These are phyloP conservation scores for Microcebus lehilahytsara DNA, from an alignment of 2,113 vertebrate genomes.

Conservation along the genomic window DNA sequence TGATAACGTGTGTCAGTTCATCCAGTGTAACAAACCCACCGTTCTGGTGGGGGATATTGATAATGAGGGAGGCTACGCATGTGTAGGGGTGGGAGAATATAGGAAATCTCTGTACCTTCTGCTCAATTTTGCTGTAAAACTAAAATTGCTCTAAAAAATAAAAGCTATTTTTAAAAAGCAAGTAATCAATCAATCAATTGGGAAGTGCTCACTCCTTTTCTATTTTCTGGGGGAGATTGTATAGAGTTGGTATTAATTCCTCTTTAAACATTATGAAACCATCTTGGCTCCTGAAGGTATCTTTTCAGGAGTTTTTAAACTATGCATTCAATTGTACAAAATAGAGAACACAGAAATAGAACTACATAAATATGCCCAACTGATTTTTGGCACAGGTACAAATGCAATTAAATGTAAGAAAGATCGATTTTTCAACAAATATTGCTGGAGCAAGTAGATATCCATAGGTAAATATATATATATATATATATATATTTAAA, in stretches of 20 bases:
- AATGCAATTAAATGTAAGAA: background rate
- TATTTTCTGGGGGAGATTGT: background rate
- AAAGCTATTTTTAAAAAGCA: background rate
- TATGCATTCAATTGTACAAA: background rate
- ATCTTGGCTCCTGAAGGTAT: background rate
- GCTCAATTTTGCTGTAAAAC: background rate
- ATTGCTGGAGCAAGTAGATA: background rate
- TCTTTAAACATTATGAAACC: background rate
- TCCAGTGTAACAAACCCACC: too few relatives aligned
- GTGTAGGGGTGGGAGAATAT: accelerated
- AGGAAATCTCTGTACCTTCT: background rate
- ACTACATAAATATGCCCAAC: background rate
- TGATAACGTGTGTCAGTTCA: accelerated
- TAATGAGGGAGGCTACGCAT: background rate
- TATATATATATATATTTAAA: too few relatives aligned
- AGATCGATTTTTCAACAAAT: background rate
- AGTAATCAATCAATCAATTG: background rate
- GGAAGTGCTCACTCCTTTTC: background rate
- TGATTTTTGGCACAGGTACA: background rate
- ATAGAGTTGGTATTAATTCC: background rate
- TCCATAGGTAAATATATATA: background rate
- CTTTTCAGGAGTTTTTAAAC: background rate
- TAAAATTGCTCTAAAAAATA: background rate
- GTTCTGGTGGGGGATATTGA: background rate
- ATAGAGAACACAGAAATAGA: background rate